Evolutionary conservation across 1,140 invertebrate species (phyloP).

Genomic region (Halictus rubicundus): DNA sequence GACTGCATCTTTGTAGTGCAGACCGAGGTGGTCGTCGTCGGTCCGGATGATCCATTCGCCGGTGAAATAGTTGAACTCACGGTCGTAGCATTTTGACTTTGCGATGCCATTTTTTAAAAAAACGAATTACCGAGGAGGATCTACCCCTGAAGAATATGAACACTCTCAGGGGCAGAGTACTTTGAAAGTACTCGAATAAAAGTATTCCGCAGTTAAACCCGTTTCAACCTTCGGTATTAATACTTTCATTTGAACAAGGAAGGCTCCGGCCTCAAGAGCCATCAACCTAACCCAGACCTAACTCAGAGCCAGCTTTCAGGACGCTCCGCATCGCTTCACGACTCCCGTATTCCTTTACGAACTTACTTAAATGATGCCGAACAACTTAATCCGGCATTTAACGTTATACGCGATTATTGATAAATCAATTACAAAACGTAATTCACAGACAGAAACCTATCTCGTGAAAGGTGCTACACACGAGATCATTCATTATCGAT

Average conservation of each 20-base stretch:
- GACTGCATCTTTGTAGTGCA: constrained; percentile 50
- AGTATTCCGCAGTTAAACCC: constrained; percentile 42
- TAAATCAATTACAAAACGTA: constrained; percentile 60
- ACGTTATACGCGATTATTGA: constrained; percentile 54
- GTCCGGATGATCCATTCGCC: constrained; percentile 59
- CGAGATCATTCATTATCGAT: constrained; percentile 43
- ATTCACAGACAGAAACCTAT: constrained; percentile 24
- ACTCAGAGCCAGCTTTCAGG: constrained; percentile 18
- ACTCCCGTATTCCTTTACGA: constrained; percentile 13
- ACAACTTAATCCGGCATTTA: constrained; percentile 52
- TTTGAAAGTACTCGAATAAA: constrained; percentile 18
- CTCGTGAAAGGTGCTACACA: constrained; percentile 28
- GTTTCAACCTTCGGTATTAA: constrained; percentile 49
- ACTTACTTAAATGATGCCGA: constrained; percentile 39
- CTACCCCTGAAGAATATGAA: constrained; percentile 1
- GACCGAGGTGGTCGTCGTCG: constrained; percentile 33
- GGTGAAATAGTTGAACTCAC: constrained; percentile 42
- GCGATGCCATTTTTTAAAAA: constrained; percentile 70
- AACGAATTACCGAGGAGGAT: not conserved
- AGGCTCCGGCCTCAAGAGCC: constrained; percentile 41
- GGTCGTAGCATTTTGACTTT: constrained; percentile 62
- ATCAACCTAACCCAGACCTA: no score
- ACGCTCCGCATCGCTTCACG: constrained; percentile 45
- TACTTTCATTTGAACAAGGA: constrained; percentile 44
- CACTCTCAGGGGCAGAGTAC: not conserved